Evolutionary conservation across 2,888 invertebrate species (phyloP).

Genomic region (Adela reaumurella): DNA sequence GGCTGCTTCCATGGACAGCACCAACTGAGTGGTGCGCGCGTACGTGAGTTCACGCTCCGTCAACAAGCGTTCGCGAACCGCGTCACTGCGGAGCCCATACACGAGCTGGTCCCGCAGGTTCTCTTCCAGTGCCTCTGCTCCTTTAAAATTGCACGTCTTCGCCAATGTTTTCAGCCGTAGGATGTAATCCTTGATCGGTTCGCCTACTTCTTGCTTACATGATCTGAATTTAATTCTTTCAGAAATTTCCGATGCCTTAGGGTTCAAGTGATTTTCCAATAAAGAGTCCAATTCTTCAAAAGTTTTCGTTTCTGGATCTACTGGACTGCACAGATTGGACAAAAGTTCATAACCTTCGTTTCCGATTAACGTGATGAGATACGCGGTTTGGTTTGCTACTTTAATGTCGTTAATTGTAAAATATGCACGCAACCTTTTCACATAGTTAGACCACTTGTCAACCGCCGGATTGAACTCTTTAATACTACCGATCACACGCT

Average conservation of each 20-base stretch:
- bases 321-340: too few relatives aligned
- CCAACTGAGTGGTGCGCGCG: conserved; percentile 5
- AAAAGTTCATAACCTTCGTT: too few relatives aligned
- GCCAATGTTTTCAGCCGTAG: not conserved
- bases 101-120: conserved; percentile 5
- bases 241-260: conserved; percentile 7
- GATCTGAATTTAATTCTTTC: conserved; percentile 7
- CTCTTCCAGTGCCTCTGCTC: not conserved
- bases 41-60: conserved; percentile 5
- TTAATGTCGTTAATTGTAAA: too few relatives aligned
- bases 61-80: conserved; percentile 3
- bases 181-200: conserved; percentile 2
- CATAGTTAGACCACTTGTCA: too few relatives aligned
- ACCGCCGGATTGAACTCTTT: too few relatives aligned
- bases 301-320: too few relatives aligned
- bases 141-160: not conserved
- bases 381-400: too few relatives aligned
- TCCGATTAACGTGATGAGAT: too few relatives aligned
- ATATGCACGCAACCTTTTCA: too few relatives aligned
- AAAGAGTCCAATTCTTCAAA: too few relatives aligned
- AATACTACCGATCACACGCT: too few relatives aligned
- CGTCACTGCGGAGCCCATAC: conserved; percentile 5
- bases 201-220: conserved; percentile 3
- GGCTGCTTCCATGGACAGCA: conserved; percentile 7
- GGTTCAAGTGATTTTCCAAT: conserved; percentile 1